These are phyloP conservation scores for Bruchidius siliquastri DNA, from an alignment of 2,888 invertebrate species.

Conservation along the genomic window DNA sequence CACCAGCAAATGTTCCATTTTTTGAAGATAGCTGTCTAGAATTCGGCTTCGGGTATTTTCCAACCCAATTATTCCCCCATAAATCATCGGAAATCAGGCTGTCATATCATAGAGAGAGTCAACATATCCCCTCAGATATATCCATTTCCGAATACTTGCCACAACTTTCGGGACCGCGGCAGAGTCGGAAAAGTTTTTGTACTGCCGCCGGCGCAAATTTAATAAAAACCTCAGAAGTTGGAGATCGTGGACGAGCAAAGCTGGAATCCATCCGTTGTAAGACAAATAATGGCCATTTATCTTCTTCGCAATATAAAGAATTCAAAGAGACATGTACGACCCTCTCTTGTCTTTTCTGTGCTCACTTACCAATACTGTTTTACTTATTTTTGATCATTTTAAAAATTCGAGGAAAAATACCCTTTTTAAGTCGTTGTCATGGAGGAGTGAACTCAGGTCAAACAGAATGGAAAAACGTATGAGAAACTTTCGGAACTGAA, in stretches of 20 bases:
- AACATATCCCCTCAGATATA: background rate
- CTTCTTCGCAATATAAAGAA: background rate
- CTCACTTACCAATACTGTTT: background rate
- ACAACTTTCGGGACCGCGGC: background rate
- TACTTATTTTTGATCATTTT: background rate
- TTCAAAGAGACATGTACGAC: background rate
- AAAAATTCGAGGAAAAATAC: too few relatives aligned
- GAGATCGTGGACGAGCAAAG: background rate
- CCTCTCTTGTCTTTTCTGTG: background rate
- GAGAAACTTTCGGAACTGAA: too few relatives aligned
- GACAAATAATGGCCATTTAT: slow-evolving; percentile 5
- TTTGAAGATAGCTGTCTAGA: too few relatives aligned
- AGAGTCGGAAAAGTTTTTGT: background rate
- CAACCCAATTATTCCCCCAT: background rate
- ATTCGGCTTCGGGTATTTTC: background rate
- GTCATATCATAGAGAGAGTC: background rate
- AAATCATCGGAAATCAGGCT: background rate
- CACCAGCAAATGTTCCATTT: too few relatives aligned
- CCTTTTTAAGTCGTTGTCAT: too few relatives aligned
- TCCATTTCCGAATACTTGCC: background rate
- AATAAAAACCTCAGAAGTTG: background rate
- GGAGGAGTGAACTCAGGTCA: too few relatives aligned
- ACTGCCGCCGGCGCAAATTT: background rate
- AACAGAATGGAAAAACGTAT: too few relatives aligned
- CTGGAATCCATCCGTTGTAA: background rate